A percentile compares a stretch with the other conserved stretches of the same genome.
These are phyloP conservation scores for Biston stratarius DNA, from an alignment of 2,888 invertebrate species.

Conservation along the genomic window DNA sequence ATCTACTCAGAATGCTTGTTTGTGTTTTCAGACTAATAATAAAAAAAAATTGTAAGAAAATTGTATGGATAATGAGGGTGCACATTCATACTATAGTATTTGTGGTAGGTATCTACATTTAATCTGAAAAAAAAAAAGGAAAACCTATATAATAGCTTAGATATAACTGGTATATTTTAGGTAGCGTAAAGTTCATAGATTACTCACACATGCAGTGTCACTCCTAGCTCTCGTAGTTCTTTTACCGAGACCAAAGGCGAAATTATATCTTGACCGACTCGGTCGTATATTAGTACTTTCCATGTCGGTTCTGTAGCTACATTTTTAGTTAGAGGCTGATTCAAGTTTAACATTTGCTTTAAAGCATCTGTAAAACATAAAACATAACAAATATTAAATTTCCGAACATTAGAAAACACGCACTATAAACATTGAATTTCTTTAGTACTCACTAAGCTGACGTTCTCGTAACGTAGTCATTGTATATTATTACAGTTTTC, in stretches of 20 bases:
- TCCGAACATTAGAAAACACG: constrained; percentile 21
- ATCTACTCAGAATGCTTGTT: background rate
- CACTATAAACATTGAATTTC: constrained; percentile 12
- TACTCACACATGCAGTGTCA: constrained; percentile 98
- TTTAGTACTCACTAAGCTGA: constrained; percentile 88
- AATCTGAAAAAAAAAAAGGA: background rate
- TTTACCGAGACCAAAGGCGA: constrained; percentile 98
- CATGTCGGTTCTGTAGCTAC: constrained; percentile 95
- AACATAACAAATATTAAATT: constrained; percentile 23
- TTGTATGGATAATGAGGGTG: too few species aligned
- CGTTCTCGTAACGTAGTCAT: constrained; percentile 90
- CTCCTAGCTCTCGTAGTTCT: constrained; percentile 97
- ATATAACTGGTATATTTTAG: background rate
- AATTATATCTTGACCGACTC: constrained; percentile 98
- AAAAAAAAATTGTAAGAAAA: too few species aligned
- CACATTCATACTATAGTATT: too few species aligned
- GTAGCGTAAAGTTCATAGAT: background rate
- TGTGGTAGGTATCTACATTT: too few species aligned
- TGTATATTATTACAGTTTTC: constrained; percentile 49
- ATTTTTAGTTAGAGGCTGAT: constrained; percentile 91
- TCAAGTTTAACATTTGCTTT: constrained; percentile 98
- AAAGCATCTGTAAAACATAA: constrained; percentile 90
- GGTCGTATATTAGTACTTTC: constrained; percentile 98
- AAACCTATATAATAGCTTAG: background rate
- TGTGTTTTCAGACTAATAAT: too few species aligned